Percentiles rank a stretch among this genome's conserved stretches.
These are phyloP conservation scores for Babyrousa celebensis DNA, from an alignment of 2,797 vertebrate genomes.

Conservation along the genomic window DNA sequence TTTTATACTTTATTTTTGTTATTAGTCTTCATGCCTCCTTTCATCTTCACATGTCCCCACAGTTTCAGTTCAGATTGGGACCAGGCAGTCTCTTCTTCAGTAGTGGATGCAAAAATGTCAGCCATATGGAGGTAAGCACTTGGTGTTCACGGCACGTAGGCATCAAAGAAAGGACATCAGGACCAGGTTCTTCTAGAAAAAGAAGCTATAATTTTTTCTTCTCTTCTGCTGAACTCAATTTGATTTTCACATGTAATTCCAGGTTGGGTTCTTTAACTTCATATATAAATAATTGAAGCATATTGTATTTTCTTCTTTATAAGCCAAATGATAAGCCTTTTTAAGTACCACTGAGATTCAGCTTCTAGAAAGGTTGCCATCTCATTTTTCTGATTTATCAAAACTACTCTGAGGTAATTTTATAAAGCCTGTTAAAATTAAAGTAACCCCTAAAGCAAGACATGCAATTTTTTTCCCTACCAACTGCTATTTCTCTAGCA, in stretches of 20 bases:
- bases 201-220: background rate
- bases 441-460: slow-evolving; percentile 67
- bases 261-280: slow-evolving; percentile 61
- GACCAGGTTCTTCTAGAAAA: slow-evolving; percentile 60
- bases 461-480: background rate
- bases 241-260: slow-evolving; percentile 68
- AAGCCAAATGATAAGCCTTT: slow-evolving; percentile 71
- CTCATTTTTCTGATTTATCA: slow-evolving; percentile 71
- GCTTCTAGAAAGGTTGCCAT: slow-evolving; percentile 53
- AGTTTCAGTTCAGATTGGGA: slow-evolving; percentile 56
- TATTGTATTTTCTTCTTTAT: slow-evolving; percentile 72
- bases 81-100: slow-evolving; percentile 27
- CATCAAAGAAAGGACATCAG: background rate
- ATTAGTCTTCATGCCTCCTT: background rate
- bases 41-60: slow-evolving; percentile 42
- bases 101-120: slow-evolving; percentile 53
- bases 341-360: slow-evolving; percentile 73
- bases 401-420: slow-evolving; percentile 73
- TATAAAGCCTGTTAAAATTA: slow-evolving; percentile 81
- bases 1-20: slow-evolving; percentile 58
- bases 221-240: slow-evolving; percentile 55
- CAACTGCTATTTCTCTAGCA: slow-evolving; percentile 49
- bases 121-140: slow-evolving; percentile 56
- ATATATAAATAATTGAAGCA: slow-evolving; percentile 64
- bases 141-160: background rate